Evolutionary conservation across 2,113 vertebrate genomes (phyloP).

Genomic region (Cnemophilus loriae): DNA sequence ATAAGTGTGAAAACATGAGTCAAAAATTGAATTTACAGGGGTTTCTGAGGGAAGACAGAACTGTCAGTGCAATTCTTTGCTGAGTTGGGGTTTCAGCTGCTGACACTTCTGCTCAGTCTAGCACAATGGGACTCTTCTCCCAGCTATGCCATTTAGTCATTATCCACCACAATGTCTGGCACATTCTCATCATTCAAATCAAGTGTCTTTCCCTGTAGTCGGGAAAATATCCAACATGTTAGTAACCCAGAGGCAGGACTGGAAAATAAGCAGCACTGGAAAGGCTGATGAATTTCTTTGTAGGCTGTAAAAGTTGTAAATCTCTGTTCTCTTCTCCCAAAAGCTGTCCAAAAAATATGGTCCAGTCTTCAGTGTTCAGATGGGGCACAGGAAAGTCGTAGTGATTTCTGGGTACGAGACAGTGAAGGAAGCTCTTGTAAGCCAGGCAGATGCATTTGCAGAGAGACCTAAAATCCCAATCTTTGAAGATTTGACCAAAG

Average conservation of each 20-base stretch:
- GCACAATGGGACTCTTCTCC: not conserved
- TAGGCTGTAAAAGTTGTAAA: not conserved
- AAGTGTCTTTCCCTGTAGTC: not conserved
- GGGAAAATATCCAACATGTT: not conserved
- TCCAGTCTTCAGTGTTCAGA: slow-evolving; percentile 46
- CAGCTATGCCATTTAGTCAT: not conserved
- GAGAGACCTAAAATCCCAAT: slow-evolving; percentile 46
- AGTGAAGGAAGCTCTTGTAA: slow-evolving; percentile 69
- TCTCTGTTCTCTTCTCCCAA: not conserved
- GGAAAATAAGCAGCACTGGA: not conserved
- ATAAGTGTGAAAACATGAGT: not conserved
- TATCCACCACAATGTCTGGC: not conserved
- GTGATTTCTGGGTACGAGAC: slow-evolving; percentile 68
- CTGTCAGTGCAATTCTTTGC: not conserved
- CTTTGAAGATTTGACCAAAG: slow-evolving; percentile 49
- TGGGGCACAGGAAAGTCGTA: slow-evolving; percentile 46
- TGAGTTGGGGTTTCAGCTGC: not conserved
- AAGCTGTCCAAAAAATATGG: slow-evolving; percentile 53
- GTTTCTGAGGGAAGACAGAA: not conserved
- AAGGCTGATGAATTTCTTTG: not conserved
- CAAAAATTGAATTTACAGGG: not conserved
- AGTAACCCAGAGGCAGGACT: not conserved
- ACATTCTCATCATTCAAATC: not conserved
- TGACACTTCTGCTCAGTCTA: not conserved
- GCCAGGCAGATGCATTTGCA: slow-evolving; percentile 63